Evolutionary conservation across 1,140 invertebrate species (phyloP), one percentile per base, ranked within the genome.

Genomic region (Drosophila sucinea): DNA sequence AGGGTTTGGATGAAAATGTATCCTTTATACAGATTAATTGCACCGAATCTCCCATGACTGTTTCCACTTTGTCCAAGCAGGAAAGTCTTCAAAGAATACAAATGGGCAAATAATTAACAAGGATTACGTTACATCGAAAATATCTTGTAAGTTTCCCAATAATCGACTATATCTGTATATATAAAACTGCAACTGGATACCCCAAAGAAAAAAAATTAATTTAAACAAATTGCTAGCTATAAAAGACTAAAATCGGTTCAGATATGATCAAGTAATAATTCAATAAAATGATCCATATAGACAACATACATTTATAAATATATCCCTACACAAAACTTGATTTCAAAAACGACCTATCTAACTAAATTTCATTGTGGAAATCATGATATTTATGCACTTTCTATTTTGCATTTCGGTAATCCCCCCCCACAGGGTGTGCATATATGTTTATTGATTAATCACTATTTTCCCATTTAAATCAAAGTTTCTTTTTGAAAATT

Each of bases 41-140:
- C 11, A 96, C 93, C 4, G 94, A 94, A 85, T 97, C 96, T 0
- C 95, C 95, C 69, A 94, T 94, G 65, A 96, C 95, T 0, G 94
- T 96, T 90, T 96, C 96, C 56, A 96, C 91, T 94, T 96, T 95
- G 91, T 98, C 96, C 56, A 97, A 93, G 33, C 95, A 94, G 78
- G 96, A 96, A 38, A 98, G 93, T 91, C 96, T 94, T 23, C 2
- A 67, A 71, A 3, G 3, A 67, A 55, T 30, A 4, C 3, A 32
- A 47, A n/a, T 38, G 32, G 11, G 2, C 10, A 41, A 60, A 92
- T 97, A 97, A 92, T 96, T 96, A 68, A 32, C n/a, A 25, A 38
- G 29, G 17, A 17, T 17, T 17, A 17, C 17, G 17, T 17, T 17
- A 17, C 17, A 17, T 17, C 17, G 17, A 17, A 17, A 17, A 17